Evolutionary conservation across 2,113 vertebrate genomes (phyloP).

Genomic region (Phrynosoma blainvillii): DNA sequence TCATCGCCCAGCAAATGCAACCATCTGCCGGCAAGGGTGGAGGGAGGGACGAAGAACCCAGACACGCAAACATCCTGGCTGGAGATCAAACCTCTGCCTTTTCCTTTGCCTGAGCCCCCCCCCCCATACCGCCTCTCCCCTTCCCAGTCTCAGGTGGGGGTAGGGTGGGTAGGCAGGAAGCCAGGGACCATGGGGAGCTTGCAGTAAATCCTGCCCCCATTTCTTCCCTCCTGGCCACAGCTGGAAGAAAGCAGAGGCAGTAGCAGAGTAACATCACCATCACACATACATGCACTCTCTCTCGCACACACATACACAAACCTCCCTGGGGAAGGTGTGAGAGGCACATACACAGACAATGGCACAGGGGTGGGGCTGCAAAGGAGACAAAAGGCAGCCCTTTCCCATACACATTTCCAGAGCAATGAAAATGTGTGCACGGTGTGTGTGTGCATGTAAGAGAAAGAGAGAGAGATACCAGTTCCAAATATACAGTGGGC

Average conservation of each 20-base stretch:
- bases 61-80: slow-evolving; percentile 2
- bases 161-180: not conserved
- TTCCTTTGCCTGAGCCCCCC: not conserved
- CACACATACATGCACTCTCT: not conserved
- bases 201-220: not conserved
- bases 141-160: not conserved
- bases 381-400: slow-evolving; percentile 21
- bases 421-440: not conserved
- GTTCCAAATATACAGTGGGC: not conserved
- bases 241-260: slow-evolving; percentile 25
- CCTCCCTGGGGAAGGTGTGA: not conserved
- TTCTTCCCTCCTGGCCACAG: slow-evolving; percentile 23
- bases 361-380: slow-evolving; percentile 14
- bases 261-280: not conserved
- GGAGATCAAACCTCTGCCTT: slow-evolving; percentile 8
- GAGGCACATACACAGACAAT: slow-evolving; percentile 14
- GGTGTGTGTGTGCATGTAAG: too few relatives aligned
- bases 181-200: not conserved
- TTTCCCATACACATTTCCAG: not conserved
- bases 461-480: too few relatives aligned
- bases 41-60: not conserved
- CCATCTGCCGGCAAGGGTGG: not conserved
- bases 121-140: not conserved
- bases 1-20: not conserved
- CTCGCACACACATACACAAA: not conserved